These are phyloP conservation scores for Ptychochromis oligacanthus DNA, from an alignment of 2,113 vertebrate species.

Conservation along the genomic window DNA sequence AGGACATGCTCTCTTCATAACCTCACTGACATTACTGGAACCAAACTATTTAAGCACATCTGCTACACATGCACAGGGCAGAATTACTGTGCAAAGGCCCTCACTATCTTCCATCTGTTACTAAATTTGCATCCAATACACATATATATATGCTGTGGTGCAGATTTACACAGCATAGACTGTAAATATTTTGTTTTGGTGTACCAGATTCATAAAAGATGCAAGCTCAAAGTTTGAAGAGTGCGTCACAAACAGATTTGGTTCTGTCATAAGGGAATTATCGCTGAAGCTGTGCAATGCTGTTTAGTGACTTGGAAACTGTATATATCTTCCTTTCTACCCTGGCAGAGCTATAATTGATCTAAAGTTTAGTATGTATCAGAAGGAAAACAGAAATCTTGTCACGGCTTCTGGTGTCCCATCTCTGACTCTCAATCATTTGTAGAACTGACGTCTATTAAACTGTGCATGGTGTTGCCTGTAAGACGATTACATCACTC, in stretches of 20 bases:
- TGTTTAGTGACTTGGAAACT: neutral
- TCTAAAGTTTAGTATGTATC: neutral
- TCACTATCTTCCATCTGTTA: slow-evolving; percentile 28
- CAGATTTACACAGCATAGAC: slow-evolving; percentile 7
- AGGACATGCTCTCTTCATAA: slow-evolving; percentile 6
- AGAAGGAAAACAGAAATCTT: neutral
- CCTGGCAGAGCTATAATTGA: neutral
- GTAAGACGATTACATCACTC: neutral
- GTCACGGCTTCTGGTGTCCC: neutral
- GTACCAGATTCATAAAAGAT: neutral
- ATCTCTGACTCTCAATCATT: slow-evolving; percentile 5
- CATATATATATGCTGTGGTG: slow-evolving; percentile 5
- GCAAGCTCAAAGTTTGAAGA: neutral
- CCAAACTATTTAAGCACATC: neutral
- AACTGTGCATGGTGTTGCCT: neutral
- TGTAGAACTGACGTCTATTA: neutral
- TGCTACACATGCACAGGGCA: slow-evolving; percentile 1
- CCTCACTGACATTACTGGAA: neutral
- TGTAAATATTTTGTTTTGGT: neutral
- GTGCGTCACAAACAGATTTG: neutral
- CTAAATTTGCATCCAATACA: slow-evolving; percentile 16
- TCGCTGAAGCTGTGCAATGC: neutral
- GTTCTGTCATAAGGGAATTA: neutral
- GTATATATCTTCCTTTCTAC: neutral
- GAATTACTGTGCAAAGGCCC: slow-evolving; percentile 19